Conservation (phyloP, 53 echinoderm and acorn worm species). For the Patiria pectinifera region DNA sequence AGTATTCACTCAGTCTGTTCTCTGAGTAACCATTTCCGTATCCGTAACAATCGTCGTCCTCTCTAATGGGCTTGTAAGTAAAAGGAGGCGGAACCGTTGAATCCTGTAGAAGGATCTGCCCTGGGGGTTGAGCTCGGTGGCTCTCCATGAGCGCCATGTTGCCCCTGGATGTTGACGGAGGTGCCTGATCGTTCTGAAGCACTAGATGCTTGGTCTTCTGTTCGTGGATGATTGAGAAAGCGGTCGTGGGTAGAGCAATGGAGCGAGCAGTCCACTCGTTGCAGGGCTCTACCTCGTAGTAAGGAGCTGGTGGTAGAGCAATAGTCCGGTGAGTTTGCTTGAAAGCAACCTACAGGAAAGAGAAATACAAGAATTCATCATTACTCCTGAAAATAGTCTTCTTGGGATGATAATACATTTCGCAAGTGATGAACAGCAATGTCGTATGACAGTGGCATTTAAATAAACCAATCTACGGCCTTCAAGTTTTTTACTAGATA, state of each 20-base stretch:
- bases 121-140: conserved; percentile 58
- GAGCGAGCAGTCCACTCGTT: conserved; percentile 88
- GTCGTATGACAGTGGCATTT: no score
- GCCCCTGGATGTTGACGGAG: conserved; percentile 70
- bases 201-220: conserved; percentile 39
- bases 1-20: conserved; percentile 65
- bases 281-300: conserved; percentile 88
- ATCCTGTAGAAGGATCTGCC: conserved; percentile 95
- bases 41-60: conserved; percentile 56
- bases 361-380: neutral
- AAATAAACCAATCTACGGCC: no score
- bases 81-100: conserved; percentile 88
- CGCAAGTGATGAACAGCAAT: no score
- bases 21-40: conserved; percentile 30
- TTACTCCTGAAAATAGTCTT: neutral
- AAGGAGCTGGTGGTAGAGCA: conserved; percentile 93
- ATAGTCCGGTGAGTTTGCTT: conserved; percentile 85
- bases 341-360: conserved; percentile 64
- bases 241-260: conserved; percentile 53
- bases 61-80: conserved; percentile 77
- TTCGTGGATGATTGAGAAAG: conserved; percentile 66
- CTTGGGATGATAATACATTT: no score
- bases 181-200: conserved; percentile 68
- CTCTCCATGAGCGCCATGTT: conserved; percentile 57
- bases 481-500: no score